Base-by-base conservation (phyloP, 2,797 vertebrate species). In the Craterocephalus amniculus region DNA sequence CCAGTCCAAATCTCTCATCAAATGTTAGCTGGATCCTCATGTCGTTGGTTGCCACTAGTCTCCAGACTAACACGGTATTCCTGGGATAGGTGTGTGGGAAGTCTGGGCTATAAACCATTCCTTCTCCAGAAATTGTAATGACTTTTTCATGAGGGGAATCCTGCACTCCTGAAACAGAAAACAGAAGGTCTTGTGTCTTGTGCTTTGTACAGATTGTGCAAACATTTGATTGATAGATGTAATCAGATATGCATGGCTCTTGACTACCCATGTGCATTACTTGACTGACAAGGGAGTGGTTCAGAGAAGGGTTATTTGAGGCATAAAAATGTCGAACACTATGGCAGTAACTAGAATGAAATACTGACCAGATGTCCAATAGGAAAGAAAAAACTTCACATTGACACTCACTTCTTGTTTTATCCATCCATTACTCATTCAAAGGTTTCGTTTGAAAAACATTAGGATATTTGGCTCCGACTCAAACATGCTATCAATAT, bases 101-200 rank as follows among this genome's bases (percentile, higher is more conserved):
- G 79, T 95, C 95, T 26, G 98, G 98, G 85, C 97, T 99, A 75
- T 98, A 96, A 88, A 99, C 88, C 89, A 92, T 95, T 89, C 97
- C 98, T 80, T 98, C 97, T 72, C 92, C 93, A 74, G 96, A 95
- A 79, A 98, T 95, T 65, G 93, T 94, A 84, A 99, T 93, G 83
- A 97, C 88, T 94, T 97, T 98, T 92, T 99, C 97, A 92, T 97
- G 95, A 83, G 96, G 95, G 76, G 96, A 95, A 86, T 98, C 95
- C 83, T 99, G 97, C 43, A 99, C 98, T 76, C 97, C 98, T 99
- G 2, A 59, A 83, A 86, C n/a, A 71, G 32, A 74, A 56, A 64
- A 57, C 5, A 79, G 1, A 73, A 48, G 1, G 22, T 43, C 38
- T 45, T 4, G 11, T 22, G 4, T 49, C 16, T 64, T 35, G 14